Base-by-base conservation (phyloP, 2,888 invertebrate species). In the Rhimphoctona megacephalus region DNA sequence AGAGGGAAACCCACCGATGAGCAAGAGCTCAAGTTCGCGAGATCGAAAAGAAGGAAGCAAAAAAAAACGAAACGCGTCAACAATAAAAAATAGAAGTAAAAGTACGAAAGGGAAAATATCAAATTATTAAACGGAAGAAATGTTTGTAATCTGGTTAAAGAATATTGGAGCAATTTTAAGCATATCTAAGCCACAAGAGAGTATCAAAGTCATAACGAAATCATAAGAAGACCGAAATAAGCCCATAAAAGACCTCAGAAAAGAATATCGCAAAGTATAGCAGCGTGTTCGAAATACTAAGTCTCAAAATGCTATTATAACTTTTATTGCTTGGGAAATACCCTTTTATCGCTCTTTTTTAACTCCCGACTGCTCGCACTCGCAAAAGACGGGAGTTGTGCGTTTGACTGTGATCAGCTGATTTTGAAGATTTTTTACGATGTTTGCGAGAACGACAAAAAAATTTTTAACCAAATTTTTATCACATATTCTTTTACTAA, bases 11-110 rank as follows among this genome's bases (percentile, higher is more conserved):
- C n/a, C n/a, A n/a, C 39, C n/a, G 33, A 39, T 54, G 46, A 39
- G 54, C 14, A 8, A 72, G n/a, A 33, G 36, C 33, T 46, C 74
- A 74, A 80, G 79, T 80, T 84, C 78, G 76, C 14, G 6, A 19
- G 9, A 70, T 74, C 14, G 19, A 39, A 61, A 46, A 66, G 36
- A 54, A 67, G 30, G n/a, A 73, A 17, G n/a, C 25, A 19, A 54
- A 8, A 54, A 73, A 49, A 30, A 52, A 19, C 5, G 30, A 25
- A 25, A 57, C 11, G 8, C 54, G 54, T 11, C 2, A 54, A 22
- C 0, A 5, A 46, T 43, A 46, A 30, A 9, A 49, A 61, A 25
- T 30, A 25, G 22, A 30, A 64, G 19, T 6, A 39, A 46, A 54
- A 76, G 43, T 1, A 22, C n/a, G 7, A 14, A 17, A 39, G 8